These are phyloP conservation scores for Smittia aterrima DNA, from an alignment of 2,888 invertebrate species.

Conservation along the genomic window DNA sequence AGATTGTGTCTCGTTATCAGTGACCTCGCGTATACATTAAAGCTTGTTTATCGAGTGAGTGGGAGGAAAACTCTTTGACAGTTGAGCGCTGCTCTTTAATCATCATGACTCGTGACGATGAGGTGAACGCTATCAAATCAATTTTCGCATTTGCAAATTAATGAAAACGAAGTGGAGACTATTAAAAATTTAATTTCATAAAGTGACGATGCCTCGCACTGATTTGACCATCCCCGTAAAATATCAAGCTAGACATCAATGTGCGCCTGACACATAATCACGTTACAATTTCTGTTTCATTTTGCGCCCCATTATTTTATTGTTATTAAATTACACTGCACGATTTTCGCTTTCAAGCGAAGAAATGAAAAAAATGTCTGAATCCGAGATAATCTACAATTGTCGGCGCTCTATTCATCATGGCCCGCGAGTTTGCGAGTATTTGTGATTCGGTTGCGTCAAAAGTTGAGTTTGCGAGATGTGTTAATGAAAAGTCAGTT, in stretches of 20 bases:
- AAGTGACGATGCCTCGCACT: too few relatives aligned
- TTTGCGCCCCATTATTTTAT: background rate
- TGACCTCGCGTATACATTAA: too few relatives aligned
- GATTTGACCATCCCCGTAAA: too few relatives aligned
- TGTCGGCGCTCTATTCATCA: background rate
- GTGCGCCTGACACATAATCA: constrained; percentile 6
- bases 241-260: background rate
- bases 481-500: background rate
- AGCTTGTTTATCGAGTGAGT: too few relatives aligned
- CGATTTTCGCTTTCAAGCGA: background rate
- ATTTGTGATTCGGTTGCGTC: background rate
- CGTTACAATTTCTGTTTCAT: background rate
- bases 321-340: background rate
- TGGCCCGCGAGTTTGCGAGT: background rate
- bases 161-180: background rate
- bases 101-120: too few relatives aligned
- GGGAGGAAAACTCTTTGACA: too few relatives aligned
- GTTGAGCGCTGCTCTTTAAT: too few relatives aligned
- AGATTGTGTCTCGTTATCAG: too few relatives aligned
- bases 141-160: background rate
- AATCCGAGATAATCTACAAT: background rate
- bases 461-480: background rate
- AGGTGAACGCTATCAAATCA: background rate
- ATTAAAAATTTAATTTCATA: background rate
- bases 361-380: too few relatives aligned